These are phyloP conservation scores for Melikaiella ostensackeni DNA, from an alignment of 2,888 invertebrate species.

Conservation along the genomic window DNA sequence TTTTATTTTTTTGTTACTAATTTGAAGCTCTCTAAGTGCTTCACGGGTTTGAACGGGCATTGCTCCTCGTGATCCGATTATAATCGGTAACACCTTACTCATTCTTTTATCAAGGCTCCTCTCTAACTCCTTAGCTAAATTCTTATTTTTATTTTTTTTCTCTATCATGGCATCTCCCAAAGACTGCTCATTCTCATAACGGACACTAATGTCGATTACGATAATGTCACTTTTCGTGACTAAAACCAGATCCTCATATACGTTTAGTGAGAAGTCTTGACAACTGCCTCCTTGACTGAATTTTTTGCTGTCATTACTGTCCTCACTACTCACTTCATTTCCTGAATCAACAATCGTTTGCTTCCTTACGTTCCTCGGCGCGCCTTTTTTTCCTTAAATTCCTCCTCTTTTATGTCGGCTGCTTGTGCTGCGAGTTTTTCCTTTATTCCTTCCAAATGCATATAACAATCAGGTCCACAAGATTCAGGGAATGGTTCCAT, in stretches of 20 bases:
- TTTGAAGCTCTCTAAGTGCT: too few relatives aligned
- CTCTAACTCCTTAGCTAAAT: too few relatives aligned
- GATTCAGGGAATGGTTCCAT: constrained; percentile 91
- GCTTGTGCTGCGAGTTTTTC: constrained; percentile 86
- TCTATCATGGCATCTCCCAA: too few relatives aligned
- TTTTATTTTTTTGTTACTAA: too few relatives aligned
- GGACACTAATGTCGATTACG: too few relatives aligned
- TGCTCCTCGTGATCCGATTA: too few relatives aligned
- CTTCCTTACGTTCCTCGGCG: constrained; percentile 81
- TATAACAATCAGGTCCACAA: constrained; percentile 92
- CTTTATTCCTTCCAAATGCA: constrained; percentile 91
- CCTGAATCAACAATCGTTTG: constrained; percentile 89
- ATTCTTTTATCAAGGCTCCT: too few relatives aligned
- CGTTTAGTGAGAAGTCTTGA: constrained; percentile 76
- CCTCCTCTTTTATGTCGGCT: constrained; percentile 80
- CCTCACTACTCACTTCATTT: constrained; percentile 95
- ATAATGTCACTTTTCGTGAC: too few relatives aligned
- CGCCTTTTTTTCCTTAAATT: constrained; percentile 76
- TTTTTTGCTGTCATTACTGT: constrained; percentile 93
- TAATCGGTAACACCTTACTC: too few relatives aligned
- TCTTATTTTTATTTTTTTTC: too few relatives aligned
- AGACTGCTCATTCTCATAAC: too few relatives aligned
- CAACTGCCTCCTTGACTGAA: constrained; percentile 83
- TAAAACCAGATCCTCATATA: constrained; percentile 75
- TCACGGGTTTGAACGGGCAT: too few relatives aligned